Conservation (phyloP, 2,888 invertebrate species). For the Temnothorax unifasciatus region DNA sequence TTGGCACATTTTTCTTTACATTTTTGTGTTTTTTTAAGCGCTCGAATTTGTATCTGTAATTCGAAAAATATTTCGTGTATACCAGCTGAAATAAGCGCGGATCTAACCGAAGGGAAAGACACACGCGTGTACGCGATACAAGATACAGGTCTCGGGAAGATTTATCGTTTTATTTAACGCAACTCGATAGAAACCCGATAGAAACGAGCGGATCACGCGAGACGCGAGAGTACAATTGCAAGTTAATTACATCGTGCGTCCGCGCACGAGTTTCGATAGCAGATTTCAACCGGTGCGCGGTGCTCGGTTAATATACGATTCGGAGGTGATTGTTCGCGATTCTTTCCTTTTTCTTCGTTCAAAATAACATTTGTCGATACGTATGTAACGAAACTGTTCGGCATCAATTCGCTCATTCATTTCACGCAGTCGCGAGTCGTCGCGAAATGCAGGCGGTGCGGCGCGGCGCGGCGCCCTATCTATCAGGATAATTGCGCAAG, state of each 20-base stretch:
- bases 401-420: not conserved
- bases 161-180: conserved; percentile 18
- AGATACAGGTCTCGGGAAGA: not conserved
- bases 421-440: not conserved
- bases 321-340: not conserved
- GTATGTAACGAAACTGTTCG: not conserved
- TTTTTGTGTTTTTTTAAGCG: not conserved
- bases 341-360: not conserved
- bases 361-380: not conserved
- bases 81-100: not conserved
- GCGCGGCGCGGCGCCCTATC: not conserved
- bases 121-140: too few species aligned
- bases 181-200: conserved; percentile 29
- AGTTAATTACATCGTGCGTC: conserved; percentile 1
- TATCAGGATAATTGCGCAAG: not conserved
- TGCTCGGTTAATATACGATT: not conserved
- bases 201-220: not conserved
- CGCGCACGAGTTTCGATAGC: not conserved
- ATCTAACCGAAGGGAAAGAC: not conserved
- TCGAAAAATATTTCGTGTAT: not conserved
- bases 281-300: not conserved
- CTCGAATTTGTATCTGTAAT: not conserved
- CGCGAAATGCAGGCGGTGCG: not conserved
- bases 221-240: not conserved
- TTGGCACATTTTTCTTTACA: not conserved